A percentile compares a stretch with the other conserved stretches of the same genome.
phyloP scores from a whole-genome alignment of 2,888 invertebrate species.

The Muschampia plurimacula region DNA sequence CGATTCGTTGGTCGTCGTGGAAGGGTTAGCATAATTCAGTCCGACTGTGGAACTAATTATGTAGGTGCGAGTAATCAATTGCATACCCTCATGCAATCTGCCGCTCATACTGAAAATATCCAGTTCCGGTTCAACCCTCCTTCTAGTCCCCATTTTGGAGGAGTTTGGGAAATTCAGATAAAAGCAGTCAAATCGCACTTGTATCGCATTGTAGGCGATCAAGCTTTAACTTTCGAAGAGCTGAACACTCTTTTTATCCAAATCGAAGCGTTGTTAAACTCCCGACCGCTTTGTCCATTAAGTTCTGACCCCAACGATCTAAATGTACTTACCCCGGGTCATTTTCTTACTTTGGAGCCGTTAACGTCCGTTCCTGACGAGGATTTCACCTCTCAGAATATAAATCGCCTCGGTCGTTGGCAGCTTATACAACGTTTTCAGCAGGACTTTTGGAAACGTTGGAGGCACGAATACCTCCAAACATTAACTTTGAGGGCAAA shows the following conservation, averaged over 20 bases:
- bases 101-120: slow-evolving; percentile 1
- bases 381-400: neutral
- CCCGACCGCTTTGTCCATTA: neutral
- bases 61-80: slow-evolving; percentile 13
- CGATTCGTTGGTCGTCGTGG: slow-evolving; percentile 24
- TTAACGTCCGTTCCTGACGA: slow-evolving; percentile 14
- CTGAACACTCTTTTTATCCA: neutral
- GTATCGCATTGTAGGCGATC: neutral
- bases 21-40: slow-evolving; percentile 24
- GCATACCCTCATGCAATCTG: neutral
- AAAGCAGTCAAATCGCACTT: neutral
- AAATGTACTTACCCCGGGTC: neutral
- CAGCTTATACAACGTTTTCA: slow-evolving; percentile 15
- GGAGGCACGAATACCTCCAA: slow-evolving; percentile 17
- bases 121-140: neutral
- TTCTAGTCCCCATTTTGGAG: neutral
- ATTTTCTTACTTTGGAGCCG: slow-evolving; percentile 4
- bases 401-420: slow-evolving; percentile 17
- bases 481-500: slow-evolving; percentile 39
- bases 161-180: slow-evolving; percentile 1
- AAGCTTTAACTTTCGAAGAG: neutral
- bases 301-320: neutral
- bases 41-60: slow-evolving; percentile 8
- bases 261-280: neutral
- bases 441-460: slow-evolving; percentile 17